A percentile compares a stretch with the other conserved stretches of the same genome.
These are phyloP conservation scores for Leuciscus idus DNA, from an alignment of 2,113 vertebrate species.

Conservation along the genomic window DNA sequence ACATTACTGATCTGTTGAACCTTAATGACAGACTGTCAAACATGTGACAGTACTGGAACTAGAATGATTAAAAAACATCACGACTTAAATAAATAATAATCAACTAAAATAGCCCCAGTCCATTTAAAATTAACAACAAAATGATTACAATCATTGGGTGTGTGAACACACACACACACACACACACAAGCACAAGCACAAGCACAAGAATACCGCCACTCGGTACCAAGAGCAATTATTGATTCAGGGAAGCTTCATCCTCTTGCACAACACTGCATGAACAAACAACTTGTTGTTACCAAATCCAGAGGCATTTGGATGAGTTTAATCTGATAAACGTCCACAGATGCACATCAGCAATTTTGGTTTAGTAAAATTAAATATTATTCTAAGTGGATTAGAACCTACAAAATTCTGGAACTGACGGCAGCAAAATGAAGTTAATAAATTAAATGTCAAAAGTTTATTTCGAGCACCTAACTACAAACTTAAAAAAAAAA, in stretches of 20 bases:
- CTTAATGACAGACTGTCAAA: background rate
- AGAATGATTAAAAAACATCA: background rate
- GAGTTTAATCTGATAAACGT: background rate
- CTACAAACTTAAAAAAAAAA: background rate
- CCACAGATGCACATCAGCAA: background rate
- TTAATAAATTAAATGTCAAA: no score
- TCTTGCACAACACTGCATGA: conserved; percentile 21
- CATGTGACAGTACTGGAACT: background rate
- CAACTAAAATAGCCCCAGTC: background rate
- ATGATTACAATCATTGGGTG: background rate
- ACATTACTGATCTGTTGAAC: background rate
- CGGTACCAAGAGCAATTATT: conserved; percentile 31
- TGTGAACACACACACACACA: background rate
- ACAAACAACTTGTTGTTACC: conserved; percentile 31
- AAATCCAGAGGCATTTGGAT: background rate
- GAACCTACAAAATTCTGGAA: no score
- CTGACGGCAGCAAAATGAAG: no score
- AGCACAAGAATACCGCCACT: conserved; percentile 7
- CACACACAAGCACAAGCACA: background rate
- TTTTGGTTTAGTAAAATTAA: background rate
- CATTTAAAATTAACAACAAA: background rate
- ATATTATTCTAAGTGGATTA: background rate
- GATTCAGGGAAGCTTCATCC: conserved; percentile 14
- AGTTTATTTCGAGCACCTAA: background rate
- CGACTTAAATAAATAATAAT: background rate